These are phyloP conservation scores for Setophaga coronata DNA, from an alignment of 2,113 vertebrate species.

Conservation along the genomic window DNA sequence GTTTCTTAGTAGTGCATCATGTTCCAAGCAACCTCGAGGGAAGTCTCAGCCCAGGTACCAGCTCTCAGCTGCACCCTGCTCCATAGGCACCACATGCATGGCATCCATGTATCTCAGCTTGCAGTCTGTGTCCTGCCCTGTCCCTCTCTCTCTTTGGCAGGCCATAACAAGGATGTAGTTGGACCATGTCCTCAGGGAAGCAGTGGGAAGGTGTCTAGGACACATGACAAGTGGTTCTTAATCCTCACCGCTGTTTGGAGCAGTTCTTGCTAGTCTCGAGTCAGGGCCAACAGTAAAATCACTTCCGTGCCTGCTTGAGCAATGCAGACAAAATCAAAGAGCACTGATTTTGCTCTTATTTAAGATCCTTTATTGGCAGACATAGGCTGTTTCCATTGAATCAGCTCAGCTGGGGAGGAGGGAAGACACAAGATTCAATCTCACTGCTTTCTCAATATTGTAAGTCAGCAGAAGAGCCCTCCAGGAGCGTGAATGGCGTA, in stretches of 20 bases:
- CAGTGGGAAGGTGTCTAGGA: not conserved
- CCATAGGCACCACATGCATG: accelerated
- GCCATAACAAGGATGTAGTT: accelerated
- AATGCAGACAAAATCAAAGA: not conserved
- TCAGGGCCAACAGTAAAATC: not conserved
- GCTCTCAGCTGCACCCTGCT: not conserved
- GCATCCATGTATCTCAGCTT: not conserved
- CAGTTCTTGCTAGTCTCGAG: not conserved
- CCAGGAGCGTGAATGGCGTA: not conserved
- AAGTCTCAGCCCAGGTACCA: not conserved
- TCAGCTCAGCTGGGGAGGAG: not conserved
- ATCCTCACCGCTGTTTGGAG: accelerated
- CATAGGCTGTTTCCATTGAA: not conserved
- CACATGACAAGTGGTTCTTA: not conserved
- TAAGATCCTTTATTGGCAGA: not conserved
- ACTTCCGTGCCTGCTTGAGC: not conserved
- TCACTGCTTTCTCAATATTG: not conserved
- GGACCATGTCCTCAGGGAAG: not conserved
- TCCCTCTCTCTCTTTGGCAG: not conserved
- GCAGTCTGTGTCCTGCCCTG: not conserved
- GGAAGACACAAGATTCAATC: not conserved
- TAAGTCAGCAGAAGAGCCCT: not conserved
- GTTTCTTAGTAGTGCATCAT: not conserved
- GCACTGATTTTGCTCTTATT: not conserved
- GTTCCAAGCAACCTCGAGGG: not conserved